Base-by-base conservation (phyloP, 2,113 vertebrate species). In the Fukomys damarensis region DNA sequence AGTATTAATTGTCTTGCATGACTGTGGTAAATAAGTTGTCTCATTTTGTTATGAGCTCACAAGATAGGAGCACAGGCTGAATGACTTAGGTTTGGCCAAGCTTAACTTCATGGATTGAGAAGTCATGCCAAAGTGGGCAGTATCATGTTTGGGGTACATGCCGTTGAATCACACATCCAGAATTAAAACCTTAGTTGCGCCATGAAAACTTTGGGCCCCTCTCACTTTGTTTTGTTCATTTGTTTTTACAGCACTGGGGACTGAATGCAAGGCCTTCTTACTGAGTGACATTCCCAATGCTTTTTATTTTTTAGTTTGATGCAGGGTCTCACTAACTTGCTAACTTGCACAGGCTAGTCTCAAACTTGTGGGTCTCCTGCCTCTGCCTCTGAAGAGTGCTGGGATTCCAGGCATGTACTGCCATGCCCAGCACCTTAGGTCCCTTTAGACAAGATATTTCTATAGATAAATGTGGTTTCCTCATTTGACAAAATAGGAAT, bases 31-130 rank as follows among this genome's bases (percentile, higher is more conserved):
- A 94, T 92, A 28, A 32, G 3, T 41, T 77, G 17, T 81, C 35
- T 96, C 17, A 6, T 49, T 91, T 96, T 94, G 26, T 93, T 87
- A 49, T 91, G 63, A 93, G 86, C 43, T 93, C 17, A 12, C 68
- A 59, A 61, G 58, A 17, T 46, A 90, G 41, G 59, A 88, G 32
- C 17, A 63, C 32, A 65, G 72, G n/a, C n/a, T 49, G 61, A n/a
- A 72, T 89, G 85, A 91, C 58, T 90, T 41, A 80, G 86, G 61
- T 65, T 80, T 30, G 70, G 41, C n/a, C 22, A 35, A 13, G 68
- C 32, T 92, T 89, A 66, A 41, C 52, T 65, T 83, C 28, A 6
- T 79, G 8, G 46, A 43, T 28, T 92, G 32, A 95, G 52, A 88
- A 92, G 24, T 35, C 76, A 91, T 26, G 12, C 41, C 16, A 22